These are phyloP conservation scores for Eupithecia subfuscata DNA, from an alignment of 2,888 invertebrate genomes.

Conservation along the genomic window DNA sequence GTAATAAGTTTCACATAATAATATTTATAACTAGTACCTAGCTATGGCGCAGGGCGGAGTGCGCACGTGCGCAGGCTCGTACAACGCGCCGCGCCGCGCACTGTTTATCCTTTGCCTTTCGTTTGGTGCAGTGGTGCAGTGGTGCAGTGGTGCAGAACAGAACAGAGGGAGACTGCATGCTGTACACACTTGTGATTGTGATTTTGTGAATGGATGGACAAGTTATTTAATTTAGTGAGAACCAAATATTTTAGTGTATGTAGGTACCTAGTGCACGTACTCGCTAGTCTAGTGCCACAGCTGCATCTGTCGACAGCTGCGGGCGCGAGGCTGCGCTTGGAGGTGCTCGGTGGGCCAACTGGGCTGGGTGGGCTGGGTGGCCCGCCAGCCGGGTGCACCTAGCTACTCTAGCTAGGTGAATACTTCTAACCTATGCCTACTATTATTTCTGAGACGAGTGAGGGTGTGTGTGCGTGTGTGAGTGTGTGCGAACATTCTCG, in stretches of 20 bases:
- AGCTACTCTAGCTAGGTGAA: too few relatives aligned
- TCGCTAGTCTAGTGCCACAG: not conserved
- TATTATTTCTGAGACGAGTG: not conserved
- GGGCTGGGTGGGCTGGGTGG: not conserved
- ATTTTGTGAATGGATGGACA: constrained; percentile 51
- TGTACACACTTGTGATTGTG: constrained; percentile 48
- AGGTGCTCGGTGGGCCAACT: not conserved
- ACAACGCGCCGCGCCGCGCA: not conserved
- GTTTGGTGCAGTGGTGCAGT: too few relatives aligned
- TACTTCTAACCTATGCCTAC: not conserved
- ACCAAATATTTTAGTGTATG: constrained; percentile 70
- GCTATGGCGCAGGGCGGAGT: not conserved
- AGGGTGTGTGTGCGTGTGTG: constrained; percentile 6
- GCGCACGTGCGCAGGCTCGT: not conserved
- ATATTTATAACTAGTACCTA: not conserved
- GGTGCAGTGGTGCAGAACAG: too few relatives aligned
- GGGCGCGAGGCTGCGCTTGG: too few relatives aligned
- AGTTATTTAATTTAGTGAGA: constrained; percentile 66
- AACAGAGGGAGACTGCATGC: not conserved
- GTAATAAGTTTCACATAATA: not conserved
- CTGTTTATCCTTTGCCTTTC: not conserved
- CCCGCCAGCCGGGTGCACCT: not conserved
- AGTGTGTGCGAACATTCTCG: not conserved
- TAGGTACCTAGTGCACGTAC: constrained; percentile 48
- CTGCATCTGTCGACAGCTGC: not conserved